Evolutionary conservation across 2,113 vertebrate species (phyloP).

Genomic region (Ceuthmochares aereus): DNA sequence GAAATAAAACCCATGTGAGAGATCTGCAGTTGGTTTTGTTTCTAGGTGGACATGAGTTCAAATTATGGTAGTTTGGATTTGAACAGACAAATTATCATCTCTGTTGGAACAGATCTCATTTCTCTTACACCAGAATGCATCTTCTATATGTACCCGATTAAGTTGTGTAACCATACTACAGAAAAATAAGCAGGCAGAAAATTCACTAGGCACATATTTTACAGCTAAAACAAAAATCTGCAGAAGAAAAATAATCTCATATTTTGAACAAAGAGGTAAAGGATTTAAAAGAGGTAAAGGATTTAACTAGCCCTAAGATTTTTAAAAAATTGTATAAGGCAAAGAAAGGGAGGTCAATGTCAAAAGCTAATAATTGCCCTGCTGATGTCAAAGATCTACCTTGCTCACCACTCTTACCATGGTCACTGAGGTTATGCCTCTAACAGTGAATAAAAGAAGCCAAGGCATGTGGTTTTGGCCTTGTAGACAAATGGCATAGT

Average conservation of each 20-base stretch:
- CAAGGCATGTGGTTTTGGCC: not conserved
- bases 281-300: not conserved
- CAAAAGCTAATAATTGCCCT: not conserved
- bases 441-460: not conserved
- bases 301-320: not conserved
- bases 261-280: not conserved
- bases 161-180: not conserved
- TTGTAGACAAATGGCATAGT: not conserved
- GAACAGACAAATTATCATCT: not conserved
- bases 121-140: not conserved
- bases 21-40: not conserved
- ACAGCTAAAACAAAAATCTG: not conserved
- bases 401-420: not conserved
- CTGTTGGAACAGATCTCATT: not conserved
- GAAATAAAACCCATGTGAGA: not conserved
- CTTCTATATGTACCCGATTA: not conserved
- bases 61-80: not conserved
- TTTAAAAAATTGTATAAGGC: not conserved
- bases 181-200: not conserved
- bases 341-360: not conserved
- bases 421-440: not conserved
- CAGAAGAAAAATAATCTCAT: not conserved
- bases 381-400: not conserved
- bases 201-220: not conserved
- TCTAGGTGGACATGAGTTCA: not conserved